phyloP scores from a whole-genome alignment of 2,113 vertebrate genomes.

The Stomatorhinus ivindoensis region DNA sequence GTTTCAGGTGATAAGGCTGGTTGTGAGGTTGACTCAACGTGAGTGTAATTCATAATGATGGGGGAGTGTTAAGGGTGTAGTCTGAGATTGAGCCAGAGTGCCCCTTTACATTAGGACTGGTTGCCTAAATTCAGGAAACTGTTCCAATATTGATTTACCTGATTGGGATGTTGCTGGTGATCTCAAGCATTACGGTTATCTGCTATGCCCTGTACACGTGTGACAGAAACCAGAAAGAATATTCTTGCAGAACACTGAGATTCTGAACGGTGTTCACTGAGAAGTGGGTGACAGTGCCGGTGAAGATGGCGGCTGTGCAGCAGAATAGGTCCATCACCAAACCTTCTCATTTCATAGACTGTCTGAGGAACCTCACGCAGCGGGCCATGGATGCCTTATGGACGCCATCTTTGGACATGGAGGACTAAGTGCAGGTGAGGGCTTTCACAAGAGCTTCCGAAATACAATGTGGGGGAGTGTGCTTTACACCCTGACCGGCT shows the following conservation, averaged over 20 bases:
- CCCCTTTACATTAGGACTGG: neutral
- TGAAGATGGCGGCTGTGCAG: conserved; percentile 64
- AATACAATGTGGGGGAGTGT: neutral
- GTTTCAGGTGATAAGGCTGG: no score
- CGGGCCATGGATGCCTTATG: neutral
- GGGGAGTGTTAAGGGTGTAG: no score
- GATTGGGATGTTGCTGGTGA: neutral
- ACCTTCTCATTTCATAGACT: conserved; percentile 79
- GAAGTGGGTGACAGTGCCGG: conserved; percentile 71
- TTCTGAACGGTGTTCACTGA: conserved; percentile 79
- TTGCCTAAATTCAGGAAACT: neutral
- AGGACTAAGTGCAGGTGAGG: neutral
- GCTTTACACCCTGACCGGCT: neutral
- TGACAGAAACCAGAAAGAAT: neutral
- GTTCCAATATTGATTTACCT: neutral
- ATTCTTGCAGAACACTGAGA: neutral
- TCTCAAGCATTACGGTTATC: neutral
- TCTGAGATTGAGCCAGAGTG: neutral
- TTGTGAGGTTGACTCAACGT: no score
- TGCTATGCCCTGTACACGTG: neutral
- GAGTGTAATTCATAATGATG: no score
- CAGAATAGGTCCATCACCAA: conserved; percentile 64
- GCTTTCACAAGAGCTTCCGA: neutral
- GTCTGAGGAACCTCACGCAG: conserved; percentile 37
- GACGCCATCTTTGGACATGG: neutral